Evolutionary conservation across 1,140 invertebrate species (phyloP).

Genomic region (Doryteuthis pealeii): DNA sequence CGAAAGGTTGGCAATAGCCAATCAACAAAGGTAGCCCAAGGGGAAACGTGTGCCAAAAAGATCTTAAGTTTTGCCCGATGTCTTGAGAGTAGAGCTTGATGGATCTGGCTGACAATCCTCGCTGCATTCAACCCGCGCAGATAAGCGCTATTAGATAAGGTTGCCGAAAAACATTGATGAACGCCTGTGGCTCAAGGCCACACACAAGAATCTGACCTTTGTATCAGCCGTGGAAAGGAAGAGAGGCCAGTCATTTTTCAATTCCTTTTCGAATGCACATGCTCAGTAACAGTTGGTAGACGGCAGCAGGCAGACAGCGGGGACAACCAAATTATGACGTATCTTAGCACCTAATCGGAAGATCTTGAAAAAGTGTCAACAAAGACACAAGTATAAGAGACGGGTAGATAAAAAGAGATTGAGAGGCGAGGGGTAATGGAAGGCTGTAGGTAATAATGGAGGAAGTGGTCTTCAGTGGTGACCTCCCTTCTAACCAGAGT

Average conservation of each 20-base stretch:
- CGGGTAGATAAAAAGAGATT: too few species aligned
- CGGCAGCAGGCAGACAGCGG: too few species aligned
- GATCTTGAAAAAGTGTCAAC: too few species aligned
- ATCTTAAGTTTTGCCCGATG: not conserved
- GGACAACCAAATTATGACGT: too few species aligned
- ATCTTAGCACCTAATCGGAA: too few species aligned
- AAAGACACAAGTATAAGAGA: too few species aligned
- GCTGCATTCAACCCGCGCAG: not conserved
- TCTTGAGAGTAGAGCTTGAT: not conserved
- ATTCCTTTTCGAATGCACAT: too few species aligned
- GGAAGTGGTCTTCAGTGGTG: too few species aligned
- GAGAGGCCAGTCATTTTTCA: not conserved
- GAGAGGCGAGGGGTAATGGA: too few species aligned
- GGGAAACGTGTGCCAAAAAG: slow-evolving; percentile 5
- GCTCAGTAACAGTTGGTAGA: too few species aligned
- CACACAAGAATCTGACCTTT: slow-evolving; percentile 2
- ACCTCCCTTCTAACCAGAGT: too few species aligned
- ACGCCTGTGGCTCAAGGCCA: not conserved
- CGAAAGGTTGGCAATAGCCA: not conserved
- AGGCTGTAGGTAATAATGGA: too few species aligned
- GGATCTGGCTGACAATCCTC: slow-evolving; percentile 4
- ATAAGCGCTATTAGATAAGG: not conserved
- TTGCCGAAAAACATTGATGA: not conserved
- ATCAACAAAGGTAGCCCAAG: not conserved
- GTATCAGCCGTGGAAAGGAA: not conserved